Percentiles rank a stretch among this genome's conserved stretches.
phyloP scores from a whole-genome alignment of 2,113 vertebrate species.

The Lepus americanus region DNA sequence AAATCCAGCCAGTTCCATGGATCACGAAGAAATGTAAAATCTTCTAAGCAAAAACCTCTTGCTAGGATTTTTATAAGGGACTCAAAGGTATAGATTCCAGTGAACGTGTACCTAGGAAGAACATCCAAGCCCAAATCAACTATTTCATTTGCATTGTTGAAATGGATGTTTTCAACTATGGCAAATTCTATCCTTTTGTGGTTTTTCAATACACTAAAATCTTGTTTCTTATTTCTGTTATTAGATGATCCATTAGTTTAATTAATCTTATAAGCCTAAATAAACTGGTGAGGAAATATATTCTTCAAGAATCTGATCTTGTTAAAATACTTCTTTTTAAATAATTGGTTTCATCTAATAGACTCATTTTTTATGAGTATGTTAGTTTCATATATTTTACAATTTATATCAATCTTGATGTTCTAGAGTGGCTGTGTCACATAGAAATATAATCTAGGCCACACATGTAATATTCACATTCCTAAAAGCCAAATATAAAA shows the following conservation, averaged over 20 bases:
- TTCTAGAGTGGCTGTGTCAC: not conserved
- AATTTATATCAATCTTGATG: not conserved
- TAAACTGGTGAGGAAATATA: conserved; percentile 32
- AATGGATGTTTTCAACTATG: conserved; percentile 41
- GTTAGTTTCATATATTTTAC: not conserved
- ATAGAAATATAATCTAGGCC: not conserved
- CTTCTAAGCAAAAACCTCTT: conserved; percentile 96
- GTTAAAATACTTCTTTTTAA: conserved; percentile 26
- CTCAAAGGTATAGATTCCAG: conserved; percentile 98
- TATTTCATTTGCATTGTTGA: conserved; percentile 7
- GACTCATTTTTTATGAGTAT: not conserved
- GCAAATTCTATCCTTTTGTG: not conserved
- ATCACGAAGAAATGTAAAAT: conserved; percentile 98
- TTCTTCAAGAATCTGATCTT: not conserved
- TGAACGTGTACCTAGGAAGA: conserved; percentile 95
- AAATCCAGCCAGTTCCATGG: conserved; percentile 99
- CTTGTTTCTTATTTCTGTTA: conserved; percentile 5
- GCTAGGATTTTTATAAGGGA: conserved; percentile 97
- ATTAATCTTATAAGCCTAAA: not conserved
- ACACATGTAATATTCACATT: not conserved
- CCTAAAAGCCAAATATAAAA: too few relatives aligned
- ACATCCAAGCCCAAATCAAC: conserved; percentile 68
- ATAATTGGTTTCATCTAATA: not conserved
- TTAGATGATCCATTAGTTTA: not conserved
- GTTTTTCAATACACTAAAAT: not conserved